Conservation (phyloP, 37 sponge, comb jelly and placozoan species). For the Halisarca cf. caerulea region DNA sequence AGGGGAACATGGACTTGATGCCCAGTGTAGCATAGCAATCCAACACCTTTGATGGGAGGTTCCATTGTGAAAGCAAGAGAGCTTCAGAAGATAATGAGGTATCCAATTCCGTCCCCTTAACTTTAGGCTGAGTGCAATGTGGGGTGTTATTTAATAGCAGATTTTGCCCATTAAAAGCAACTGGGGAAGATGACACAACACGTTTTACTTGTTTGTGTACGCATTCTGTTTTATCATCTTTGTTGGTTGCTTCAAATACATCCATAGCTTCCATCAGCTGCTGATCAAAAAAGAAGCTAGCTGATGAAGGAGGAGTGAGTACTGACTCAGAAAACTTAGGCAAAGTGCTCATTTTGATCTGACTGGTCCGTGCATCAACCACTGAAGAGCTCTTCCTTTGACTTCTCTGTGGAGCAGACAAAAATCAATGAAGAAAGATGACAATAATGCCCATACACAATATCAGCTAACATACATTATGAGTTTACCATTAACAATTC, state of each 20-base stretch:
- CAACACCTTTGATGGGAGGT: constrained; percentile 80
- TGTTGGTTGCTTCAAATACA: neutral
- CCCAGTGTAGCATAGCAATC: constrained; percentile 70
- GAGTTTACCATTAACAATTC: too few species aligned
- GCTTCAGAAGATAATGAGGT: neutral
- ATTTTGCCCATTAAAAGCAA: neutral
- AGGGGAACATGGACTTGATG: constrained; percentile 86
- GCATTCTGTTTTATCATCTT: too few species aligned
- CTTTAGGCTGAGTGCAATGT: neutral
- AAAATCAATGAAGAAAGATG: too few species aligned
- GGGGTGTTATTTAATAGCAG: neutral
- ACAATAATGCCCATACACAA: too few species aligned
- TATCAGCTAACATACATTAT: too few species aligned
- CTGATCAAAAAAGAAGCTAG: neutral
- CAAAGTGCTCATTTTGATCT: too few species aligned
- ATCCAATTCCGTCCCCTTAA: neutral
- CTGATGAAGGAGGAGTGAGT: neutral
- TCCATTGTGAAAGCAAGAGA: constrained; percentile 78
- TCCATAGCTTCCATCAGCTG: constrained; percentile 20
- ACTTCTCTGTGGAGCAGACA: too few species aligned
- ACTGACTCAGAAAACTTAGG: too few species aligned
- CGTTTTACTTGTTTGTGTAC: too few species aligned
- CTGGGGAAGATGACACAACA: too few species aligned
- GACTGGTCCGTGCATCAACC: too few species aligned
- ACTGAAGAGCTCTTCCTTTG: too few species aligned